Base-by-base conservation (phyloP, 2,888 invertebrate genomes). In the Andrena flavipes region DNA sequence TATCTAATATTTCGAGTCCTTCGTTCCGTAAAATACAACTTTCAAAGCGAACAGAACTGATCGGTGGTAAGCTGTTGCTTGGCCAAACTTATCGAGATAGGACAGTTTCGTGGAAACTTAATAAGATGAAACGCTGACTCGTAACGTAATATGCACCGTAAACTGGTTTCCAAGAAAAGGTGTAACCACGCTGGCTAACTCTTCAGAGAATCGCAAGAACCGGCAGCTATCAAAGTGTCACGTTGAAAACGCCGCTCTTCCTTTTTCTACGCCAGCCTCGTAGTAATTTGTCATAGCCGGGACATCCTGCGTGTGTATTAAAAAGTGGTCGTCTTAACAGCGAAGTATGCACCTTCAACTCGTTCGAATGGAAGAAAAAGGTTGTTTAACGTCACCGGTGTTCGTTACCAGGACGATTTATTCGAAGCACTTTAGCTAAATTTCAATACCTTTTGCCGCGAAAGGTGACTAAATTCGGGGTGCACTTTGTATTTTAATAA, bases 91-190 rank as follows among this genome's bases (percentile, higher is more conserved):
- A 54, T 65, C 42, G 20, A 42, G 70, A 73, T 10, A 16, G 20
- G 20, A 20, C 26, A 42, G 33, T 67, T 60, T 59, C 35, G 29
- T 60, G 51, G 29, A 20, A 51, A 67, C 35, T 35, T 65, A 51
- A 60, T 67, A 51, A 65, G 51, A 29, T 42, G 26, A 72, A 72
- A 65, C 49, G 29, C 16, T 13, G 23, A n/a, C 16, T 51, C 2
- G 73, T 51, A 42, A 67, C 60, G 72, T 49, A 60, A 77, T 72
- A 49, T 49, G 35, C 65, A 65, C 3, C 35, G 64, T 29, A 65
- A 73, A 77, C 77, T 77, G 73, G 60, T 73, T 77, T 77, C 65
- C 59, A 60, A 42, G 77, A 73, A 73, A 60, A 77, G 65, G 13
- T 49, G 73, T 49, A 48, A 67, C 35, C 35, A 59, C 29, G 59